Conservation (phyloP, 2,888 invertebrate species). For the Boloria euphrosyne region DNA sequence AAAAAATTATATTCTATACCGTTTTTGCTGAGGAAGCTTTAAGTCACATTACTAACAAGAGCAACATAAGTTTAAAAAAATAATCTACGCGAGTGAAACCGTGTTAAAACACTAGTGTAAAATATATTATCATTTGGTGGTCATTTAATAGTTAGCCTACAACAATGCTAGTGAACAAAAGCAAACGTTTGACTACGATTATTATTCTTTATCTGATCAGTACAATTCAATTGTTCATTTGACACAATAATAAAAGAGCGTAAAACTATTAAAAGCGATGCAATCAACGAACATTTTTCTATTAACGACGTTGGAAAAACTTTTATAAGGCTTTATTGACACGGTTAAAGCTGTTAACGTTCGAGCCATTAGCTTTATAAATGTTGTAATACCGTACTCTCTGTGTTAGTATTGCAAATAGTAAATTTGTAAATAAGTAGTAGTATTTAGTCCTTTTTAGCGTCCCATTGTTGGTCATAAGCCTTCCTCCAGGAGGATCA, state of each 20-base stretch:
- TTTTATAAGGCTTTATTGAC: slow-evolving; percentile 22
- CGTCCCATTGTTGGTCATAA: too few species aligned
- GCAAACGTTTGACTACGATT: neutral
- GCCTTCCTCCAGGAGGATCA: too few species aligned
- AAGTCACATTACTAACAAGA: too few species aligned
- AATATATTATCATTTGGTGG: too few species aligned
- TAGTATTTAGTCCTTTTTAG: too few species aligned
- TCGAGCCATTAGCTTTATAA: slow-evolving; percentile 1
- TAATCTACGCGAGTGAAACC: too few species aligned
- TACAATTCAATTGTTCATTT: slow-evolving; percentile 29
- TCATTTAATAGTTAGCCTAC: neutral
- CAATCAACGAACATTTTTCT: slow-evolving; percentile 32
- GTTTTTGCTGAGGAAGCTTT: too few species aligned
- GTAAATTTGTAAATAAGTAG: too few species aligned
- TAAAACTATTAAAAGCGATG: slow-evolving; percentile 29
- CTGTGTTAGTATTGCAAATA: neutral
- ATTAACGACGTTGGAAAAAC: slow-evolving; percentile 27
- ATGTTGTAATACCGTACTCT: slow-evolving; percentile 1
- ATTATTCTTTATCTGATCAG: slow-evolving; percentile 4
- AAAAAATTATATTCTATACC: too few species aligned
- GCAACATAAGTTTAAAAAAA: too few species aligned
- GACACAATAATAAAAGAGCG: slow-evolving; percentile 21
- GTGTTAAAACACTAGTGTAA: too few species aligned
- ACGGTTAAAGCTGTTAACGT: slow-evolving; percentile 15
- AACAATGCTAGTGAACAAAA: neutral